Evolutionary conservation across 1,140 invertebrate species (phyloP).

Genomic region (Heliothis virescens): DNA sequence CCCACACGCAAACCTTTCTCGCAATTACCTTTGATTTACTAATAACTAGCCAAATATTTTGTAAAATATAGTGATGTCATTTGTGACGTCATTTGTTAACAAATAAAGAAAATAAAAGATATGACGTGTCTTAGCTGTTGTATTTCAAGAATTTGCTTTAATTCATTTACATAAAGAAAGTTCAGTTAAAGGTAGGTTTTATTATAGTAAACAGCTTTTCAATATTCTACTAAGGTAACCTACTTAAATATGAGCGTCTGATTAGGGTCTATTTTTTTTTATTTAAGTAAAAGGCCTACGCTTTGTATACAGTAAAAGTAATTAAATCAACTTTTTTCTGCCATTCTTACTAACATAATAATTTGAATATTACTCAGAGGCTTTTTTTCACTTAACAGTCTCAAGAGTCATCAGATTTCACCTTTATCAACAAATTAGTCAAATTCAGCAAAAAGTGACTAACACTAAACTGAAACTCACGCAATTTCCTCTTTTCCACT

Average conservation of each 20-base stretch:
- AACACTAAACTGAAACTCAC: neutral
- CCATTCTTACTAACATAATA: too few relatives aligned
- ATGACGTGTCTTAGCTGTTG: neutral
- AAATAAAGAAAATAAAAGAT: neutral
- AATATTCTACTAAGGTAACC: too few relatives aligned
- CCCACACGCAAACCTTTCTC: constrained; percentile 1
- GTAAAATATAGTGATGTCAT: neutral
- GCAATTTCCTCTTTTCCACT: constrained; percentile 44
- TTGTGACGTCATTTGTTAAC: too few relatives aligned
- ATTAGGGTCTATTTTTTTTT: too few relatives aligned
- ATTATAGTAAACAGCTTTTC: too few relatives aligned
- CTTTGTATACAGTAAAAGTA: too few relatives aligned
- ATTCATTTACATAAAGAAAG: neutral
- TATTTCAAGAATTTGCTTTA: neutral
- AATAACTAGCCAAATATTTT: neutral
- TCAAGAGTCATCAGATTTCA: too few relatives aligned
- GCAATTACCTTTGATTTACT: neutral
- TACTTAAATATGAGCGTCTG: too few relatives aligned
- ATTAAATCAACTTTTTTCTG: too few relatives aligned
- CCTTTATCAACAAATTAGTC: neutral
- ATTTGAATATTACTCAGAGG: too few relatives aligned
- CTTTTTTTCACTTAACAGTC: too few relatives aligned
- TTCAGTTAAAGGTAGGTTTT: neutral
- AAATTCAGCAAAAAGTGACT: neutral
- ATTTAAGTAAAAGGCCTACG: too few relatives aligned